These are phyloP conservation scores for Morinoia aosen DNA, from an alignment of 2,888 invertebrate species.

Conservation along the genomic window DNA sequence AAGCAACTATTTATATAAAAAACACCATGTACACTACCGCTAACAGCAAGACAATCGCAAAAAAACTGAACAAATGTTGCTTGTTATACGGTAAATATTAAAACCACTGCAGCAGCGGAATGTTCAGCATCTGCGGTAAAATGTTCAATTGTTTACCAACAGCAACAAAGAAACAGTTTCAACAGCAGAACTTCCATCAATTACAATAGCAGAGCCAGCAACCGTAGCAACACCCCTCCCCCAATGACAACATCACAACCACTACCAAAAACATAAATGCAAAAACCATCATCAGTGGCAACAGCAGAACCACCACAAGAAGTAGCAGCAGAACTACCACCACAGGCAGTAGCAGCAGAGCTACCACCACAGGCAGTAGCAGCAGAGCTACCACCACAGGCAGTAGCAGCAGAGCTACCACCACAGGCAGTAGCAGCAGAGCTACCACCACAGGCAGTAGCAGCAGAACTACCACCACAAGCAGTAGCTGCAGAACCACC, in stretches of 20 bases:
- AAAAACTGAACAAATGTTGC: no score
- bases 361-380: neutral
- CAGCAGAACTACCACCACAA: neutral
- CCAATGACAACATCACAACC: neutral
- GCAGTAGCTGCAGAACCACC: neutral
- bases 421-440: neutral
- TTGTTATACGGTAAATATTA: no score
- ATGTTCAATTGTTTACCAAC: no score
- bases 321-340: no score
- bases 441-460: neutral
- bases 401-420: neutral
- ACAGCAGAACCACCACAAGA: neutral
- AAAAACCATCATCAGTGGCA: neutral
- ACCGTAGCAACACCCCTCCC: neutral
- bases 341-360: no score
- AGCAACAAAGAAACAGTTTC: neutral
- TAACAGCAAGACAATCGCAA: no score
- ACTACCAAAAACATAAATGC: neutral
- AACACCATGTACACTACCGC: no score
- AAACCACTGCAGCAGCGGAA: no score
- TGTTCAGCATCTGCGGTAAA: no score
- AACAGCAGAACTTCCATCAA: neutral
- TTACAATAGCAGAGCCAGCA: neutral
- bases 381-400: neutral
- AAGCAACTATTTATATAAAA: no score